phyloP scores from a whole-genome alignment of 1,140 invertebrate species.

The Cherax destructor region DNA sequence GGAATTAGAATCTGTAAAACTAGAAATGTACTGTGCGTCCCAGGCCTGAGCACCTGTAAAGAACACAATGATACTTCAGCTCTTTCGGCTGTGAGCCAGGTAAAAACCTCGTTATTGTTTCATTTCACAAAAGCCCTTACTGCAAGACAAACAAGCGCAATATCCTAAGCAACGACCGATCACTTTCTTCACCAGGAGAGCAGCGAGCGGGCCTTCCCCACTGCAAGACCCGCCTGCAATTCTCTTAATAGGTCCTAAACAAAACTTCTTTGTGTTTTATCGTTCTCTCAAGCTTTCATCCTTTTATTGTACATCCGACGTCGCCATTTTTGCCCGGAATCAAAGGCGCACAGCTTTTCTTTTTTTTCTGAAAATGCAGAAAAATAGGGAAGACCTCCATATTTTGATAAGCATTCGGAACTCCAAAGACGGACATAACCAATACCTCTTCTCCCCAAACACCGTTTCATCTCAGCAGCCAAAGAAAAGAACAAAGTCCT shows the following conservation, averaged over 20 bases:
- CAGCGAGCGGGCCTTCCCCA: neutral
- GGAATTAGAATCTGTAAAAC: too few species aligned
- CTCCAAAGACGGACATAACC: slow-evolving; percentile 37
- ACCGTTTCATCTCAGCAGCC: slow-evolving; percentile 47
- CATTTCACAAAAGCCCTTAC: slow-evolving; percentile 23
- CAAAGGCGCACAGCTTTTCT: slow-evolving; percentile 47
- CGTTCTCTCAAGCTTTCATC: slow-evolving; percentile 67
- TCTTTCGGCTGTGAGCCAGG: slow-evolving; percentile 35
- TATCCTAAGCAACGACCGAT: slow-evolving; percentile 43
- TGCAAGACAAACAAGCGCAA: slow-evolving; percentile 39
- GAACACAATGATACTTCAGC: slow-evolving; percentile 38
- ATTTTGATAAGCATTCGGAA: slow-evolving; percentile 55
- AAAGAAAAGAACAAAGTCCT: slow-evolving; percentile 48
- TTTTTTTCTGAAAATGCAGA: slow-evolving; percentile 7
- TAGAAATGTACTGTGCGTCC: too few species aligned
- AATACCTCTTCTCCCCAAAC: slow-evolving; percentile 20
- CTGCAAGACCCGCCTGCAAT: slow-evolving; percentile 49
- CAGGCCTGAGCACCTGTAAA: neutral
- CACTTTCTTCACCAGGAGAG: slow-evolving; percentile 20
- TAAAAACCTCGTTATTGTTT: slow-evolving; percentile 38
- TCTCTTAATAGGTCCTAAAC: slow-evolving; percentile 68
- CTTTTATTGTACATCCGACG: slow-evolving; percentile 63
- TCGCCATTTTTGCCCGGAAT: slow-evolving; percentile 61
- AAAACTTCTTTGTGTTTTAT: slow-evolving; percentile 67
- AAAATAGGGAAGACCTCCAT: slow-evolving; percentile 24